Evolutionary conservation across 2,113 vertebrate genomes (phyloP), one percentile per base, ranked within the genome.

Genomic region (Cynoglossus semilaevis): DNA sequence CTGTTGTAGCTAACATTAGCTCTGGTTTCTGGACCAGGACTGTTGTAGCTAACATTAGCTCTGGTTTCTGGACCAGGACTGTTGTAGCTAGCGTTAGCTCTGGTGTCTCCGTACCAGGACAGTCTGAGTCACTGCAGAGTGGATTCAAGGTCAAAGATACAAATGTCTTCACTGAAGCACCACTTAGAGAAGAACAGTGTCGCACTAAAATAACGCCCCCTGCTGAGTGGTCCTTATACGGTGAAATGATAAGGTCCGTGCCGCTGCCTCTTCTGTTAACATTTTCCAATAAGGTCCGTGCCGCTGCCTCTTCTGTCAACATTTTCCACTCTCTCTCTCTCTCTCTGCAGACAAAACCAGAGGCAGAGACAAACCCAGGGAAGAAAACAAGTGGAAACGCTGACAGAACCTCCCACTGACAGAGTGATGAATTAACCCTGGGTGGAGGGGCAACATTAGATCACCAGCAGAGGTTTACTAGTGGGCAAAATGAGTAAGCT

Each of bases 301-400:
- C n/a, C n/a, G 49, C 35, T 41, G 22, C 56, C 41, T 45, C 5
- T 40, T 52, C 19, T 43, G 57, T 58, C 45, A 57, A 66, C 14
- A 35, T 49, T 76, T 80, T 77, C 67, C 74, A 83, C 35, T 46
- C 54, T 53, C 71, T 68, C 51, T n/a, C n/a, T n/a, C n/a, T n/a
- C 34, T 2, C 22, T 29, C 22, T 29, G n/a, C 22, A 29, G 22
- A 77, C 81, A 86, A 85, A 77, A 86, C 37, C 54, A 14, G 50
- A 65, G 57, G 63, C 67, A 62, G 35, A 48, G 8, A 22, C 40
- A 43, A 49, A 5, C 9, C 13, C 9, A 36, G 9, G 35, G 38
- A 10, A 12, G 45, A 42, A 58, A 13, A 38, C 1, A 37, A 60
- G 52, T 54, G 75, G 70, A 79, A 79, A 70, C 44, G 35, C n/a